phyloP scores from a whole-genome alignment of 2,113 vertebrate genomes.

The Mola mola region DNA sequence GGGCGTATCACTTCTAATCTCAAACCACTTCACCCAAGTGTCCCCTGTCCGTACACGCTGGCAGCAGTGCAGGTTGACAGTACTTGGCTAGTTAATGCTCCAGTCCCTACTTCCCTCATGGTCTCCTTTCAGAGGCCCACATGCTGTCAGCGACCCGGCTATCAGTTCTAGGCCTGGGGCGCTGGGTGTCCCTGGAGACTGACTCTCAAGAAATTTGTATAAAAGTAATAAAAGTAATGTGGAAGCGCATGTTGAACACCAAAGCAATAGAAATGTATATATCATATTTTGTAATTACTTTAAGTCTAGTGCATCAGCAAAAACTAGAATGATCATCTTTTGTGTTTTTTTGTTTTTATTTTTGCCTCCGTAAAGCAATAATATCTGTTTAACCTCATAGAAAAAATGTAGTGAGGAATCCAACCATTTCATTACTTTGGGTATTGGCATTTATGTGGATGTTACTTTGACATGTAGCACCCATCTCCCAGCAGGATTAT shows the following conservation, averaged over 20 bases:
- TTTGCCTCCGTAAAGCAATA: too few species aligned
- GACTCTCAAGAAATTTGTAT: conserved; percentile 29
- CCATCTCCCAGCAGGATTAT: too few species aligned
- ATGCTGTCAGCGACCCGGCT: conserved; percentile 52
- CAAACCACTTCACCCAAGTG: too few species aligned
- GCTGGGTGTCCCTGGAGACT: conserved; percentile 21
- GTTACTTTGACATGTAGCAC: too few species aligned
- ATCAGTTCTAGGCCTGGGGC: conserved; percentile 53
- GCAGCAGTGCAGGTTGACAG: conserved; percentile 53
- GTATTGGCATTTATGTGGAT: too few species aligned
- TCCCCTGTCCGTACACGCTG: conserved; percentile 25
- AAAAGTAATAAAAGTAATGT: conserved; percentile 30
- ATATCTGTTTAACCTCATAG: too few species aligned
- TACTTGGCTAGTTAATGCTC: conserved; percentile 49
- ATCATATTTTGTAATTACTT: conserved; percentile 17
- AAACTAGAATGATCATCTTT: too few species aligned
- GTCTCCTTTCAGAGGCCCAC: conserved; percentile 42
- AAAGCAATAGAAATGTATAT: background rate
- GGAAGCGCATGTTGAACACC: conserved; percentile 5
- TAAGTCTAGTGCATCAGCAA: too few species aligned
- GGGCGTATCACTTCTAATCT: too few species aligned
- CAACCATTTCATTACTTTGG: too few species aligned
- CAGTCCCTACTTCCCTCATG: conserved; percentile 17
- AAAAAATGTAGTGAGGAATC: too few species aligned
- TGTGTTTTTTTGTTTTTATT: too few species aligned